A percentile compares a stretch with the other conserved stretches of the same genome.
Evolutionary conservation across 2,797 vertebrate species (phyloP).

Genomic region (Poecile montanus): DNA sequence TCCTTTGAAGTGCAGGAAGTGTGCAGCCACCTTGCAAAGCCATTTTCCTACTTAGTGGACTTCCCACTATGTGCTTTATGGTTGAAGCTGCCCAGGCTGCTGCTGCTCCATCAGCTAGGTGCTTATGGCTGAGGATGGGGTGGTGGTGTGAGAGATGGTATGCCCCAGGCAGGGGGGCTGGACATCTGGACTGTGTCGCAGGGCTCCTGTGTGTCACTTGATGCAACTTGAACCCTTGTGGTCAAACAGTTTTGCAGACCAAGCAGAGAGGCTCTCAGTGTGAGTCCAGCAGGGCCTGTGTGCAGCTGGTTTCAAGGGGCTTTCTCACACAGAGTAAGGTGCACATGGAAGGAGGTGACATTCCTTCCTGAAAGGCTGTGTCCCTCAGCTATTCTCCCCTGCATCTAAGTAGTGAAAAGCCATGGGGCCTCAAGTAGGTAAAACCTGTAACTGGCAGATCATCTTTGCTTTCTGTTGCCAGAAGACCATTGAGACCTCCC

Average conservation of each 20-base stretch:
- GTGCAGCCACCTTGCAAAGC: not conserved
- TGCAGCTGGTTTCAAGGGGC: not conserved
- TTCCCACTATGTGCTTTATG: not conserved
- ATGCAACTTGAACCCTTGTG: not conserved
- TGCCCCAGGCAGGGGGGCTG: rapidly evolving
- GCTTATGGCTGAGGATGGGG: not conserved
- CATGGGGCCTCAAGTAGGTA: not conserved
- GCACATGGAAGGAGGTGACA: rapidly evolving
- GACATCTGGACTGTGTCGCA: not conserved
- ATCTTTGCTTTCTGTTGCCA: not conserved
- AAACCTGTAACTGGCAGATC: not conserved
- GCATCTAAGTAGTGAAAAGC: not conserved
- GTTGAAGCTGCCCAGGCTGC: not conserved
- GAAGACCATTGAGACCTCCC: not conserved
- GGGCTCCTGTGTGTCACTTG: not conserved
- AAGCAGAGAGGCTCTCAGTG: not conserved
- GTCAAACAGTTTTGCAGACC: not conserved
- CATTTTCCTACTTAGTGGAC: not conserved
- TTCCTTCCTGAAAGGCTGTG: not conserved
- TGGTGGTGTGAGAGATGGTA: not conserved
- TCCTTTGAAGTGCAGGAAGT: not conserved
- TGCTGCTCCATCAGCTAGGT: not conserved
- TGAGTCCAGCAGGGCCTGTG: not conserved
- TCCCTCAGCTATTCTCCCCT: not conserved
- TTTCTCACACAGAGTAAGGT: not conserved